Evolutionary conservation across 2,113 vertebrate genomes (phyloP).

Genomic region (Rhinichthys klamathensis): DNA sequence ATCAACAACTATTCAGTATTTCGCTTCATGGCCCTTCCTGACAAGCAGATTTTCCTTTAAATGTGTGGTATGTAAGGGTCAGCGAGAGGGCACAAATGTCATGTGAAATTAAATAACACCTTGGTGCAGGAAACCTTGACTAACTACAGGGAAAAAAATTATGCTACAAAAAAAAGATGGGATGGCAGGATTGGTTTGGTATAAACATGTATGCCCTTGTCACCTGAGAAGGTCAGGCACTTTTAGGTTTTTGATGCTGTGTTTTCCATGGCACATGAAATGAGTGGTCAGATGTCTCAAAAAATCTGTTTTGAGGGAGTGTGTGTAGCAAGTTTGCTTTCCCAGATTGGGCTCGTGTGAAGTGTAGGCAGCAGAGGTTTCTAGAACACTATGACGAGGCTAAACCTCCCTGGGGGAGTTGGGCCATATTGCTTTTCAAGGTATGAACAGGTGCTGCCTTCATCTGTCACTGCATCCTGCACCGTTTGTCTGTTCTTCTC

Average conservation of each 20-base stretch:
- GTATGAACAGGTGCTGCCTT: constrained; percentile 69
- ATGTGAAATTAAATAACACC: background rate
- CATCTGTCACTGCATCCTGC: constrained; percentile 54
- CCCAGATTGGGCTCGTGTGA: constrained; percentile 32
- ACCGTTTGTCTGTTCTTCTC: constrained; percentile 22
- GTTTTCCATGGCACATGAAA: background rate
- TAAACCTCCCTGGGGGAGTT: constrained; percentile 57
- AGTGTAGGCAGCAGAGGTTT: constrained; percentile 42
- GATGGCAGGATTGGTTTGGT: background rate
- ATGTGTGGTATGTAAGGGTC: background rate
- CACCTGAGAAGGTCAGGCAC: background rate
- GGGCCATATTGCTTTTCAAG: constrained; percentile 63
- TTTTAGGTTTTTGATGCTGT: background rate
- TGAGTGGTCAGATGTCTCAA: constrained; percentile 2
- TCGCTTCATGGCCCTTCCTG: too few species aligned
- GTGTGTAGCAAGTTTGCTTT: background rate
- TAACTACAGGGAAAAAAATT: background rate
- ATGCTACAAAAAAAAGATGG: background rate
- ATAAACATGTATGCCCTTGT: constrained; percentile 22
- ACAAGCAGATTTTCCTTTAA: background rate
- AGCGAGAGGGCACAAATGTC: background rate
- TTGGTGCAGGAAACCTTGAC: background rate
- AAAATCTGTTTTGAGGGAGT: background rate
- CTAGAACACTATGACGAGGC: constrained; percentile 51
- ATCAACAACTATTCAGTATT: background rate